Evolutionary conservation across 2,797 vertebrate genomes (phyloP).

Genomic region (Peromyscus melanophrys): DNA sequence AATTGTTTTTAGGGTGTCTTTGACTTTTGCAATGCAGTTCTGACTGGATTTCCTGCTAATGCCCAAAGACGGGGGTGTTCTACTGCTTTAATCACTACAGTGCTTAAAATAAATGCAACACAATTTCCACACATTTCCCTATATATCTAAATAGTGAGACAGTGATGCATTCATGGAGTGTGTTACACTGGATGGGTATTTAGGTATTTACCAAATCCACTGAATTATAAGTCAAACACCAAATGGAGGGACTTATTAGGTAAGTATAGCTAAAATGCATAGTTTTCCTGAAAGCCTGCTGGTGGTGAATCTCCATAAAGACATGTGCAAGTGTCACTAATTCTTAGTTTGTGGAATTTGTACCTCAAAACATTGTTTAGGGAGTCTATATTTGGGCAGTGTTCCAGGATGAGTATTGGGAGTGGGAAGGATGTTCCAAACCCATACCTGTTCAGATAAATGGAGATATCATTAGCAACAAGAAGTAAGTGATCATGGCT

Average conservation of each 20-base stretch:
- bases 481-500: conserved; percentile 92
- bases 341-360: conserved; percentile 87
- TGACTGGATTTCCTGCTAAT: conserved; percentile 35
- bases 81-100: conserved; percentile 53
- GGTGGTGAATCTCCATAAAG: conserved; percentile 84
- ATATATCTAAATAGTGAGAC: conserved; percentile 55
- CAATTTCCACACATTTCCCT: conserved; percentile 60
- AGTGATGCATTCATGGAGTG: conserved; percentile 51
- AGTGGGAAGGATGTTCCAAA: conserved; percentile 85
- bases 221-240: conserved; percentile 72
- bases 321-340: conserved; percentile 84
- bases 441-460: conserved; percentile 91
- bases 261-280: conserved; percentile 77
- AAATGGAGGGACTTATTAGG: conserved; percentile 79
- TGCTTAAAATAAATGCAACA: conserved; percentile 62
- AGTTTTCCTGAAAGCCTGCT: conserved; percentile 82
- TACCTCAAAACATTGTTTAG: conserved; percentile 78
- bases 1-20: conserved; percentile 42
- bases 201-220: conserved; percentile 42
- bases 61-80: background rate
- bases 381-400: conserved; percentile 86
- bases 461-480: conserved; percentile 92
- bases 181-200: conserved; percentile 52
- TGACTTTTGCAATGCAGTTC: conserved; percentile 14
- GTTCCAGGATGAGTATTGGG: conserved; percentile 82